Conservation (phyloP, 2,888 invertebrate species). For the Fabriciana adippe region DNA sequence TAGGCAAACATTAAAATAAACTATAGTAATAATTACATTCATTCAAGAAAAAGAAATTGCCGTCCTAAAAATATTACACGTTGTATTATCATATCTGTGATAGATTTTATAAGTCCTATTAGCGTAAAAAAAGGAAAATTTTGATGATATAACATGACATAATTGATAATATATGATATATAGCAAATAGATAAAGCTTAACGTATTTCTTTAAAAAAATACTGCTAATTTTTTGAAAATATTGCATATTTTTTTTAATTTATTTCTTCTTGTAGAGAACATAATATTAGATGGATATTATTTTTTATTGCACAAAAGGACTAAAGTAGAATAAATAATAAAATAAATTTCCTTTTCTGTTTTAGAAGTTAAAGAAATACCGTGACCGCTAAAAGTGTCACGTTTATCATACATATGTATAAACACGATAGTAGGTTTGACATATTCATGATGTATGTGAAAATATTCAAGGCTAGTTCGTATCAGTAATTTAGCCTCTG, state of each 20-base stretch:
- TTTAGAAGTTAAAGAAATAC: neutral
- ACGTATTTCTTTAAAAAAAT: neutral
- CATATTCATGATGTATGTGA: conserved; percentile 46
- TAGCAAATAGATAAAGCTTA: neutral
- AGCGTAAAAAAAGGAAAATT: conserved; percentile 8
- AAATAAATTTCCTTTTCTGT: no score
- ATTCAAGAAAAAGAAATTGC: neutral
- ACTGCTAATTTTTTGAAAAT: no score
- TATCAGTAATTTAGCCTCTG: conserved; percentile 22
- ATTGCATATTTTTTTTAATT: no score
- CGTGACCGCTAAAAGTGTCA: conserved; percentile 41
- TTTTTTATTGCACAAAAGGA: no score
- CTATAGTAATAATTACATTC: neutral
- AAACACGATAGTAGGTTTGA: conserved; percentile 48
- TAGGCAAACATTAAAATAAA: conserved; percentile 50
- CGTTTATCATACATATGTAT: conserved; percentile 49
- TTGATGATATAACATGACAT: conserved; percentile 4
- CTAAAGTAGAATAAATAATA: no score
- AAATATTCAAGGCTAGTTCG: conserved; percentile 48
- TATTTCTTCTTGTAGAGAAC: no score
- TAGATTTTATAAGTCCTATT: conserved; percentile 2
- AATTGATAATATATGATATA: conserved; percentile 9
- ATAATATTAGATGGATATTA: no score
- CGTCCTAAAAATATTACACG: neutral
- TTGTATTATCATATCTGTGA: conserved; percentile 12